A percentile compares a stretch with the other conserved stretches of the same genome.
Conservation (phyloP, 2,113 vertebrate genomes). For the Cochlearius cochlearius region DNA sequence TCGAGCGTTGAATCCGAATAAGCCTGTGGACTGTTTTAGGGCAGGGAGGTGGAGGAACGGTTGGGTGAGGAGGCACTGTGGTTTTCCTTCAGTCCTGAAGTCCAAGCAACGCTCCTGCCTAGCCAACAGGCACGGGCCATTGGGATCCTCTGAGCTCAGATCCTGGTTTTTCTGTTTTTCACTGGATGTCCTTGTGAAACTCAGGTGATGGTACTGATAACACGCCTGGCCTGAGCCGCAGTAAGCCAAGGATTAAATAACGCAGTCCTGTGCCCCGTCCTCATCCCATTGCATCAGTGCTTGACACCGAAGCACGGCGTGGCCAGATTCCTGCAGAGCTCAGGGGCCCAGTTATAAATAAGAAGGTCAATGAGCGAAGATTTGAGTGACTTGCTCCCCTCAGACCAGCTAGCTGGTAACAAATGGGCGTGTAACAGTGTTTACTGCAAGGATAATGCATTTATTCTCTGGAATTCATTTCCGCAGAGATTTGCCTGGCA, state of each 20-base stretch:
- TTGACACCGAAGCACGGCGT: background rate
- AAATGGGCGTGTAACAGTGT: background rate
- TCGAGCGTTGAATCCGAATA: too few species aligned
- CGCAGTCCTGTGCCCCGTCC: too few species aligned
- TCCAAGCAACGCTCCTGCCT: background rate
- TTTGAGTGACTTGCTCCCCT: background rate
- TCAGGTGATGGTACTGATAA: too few species aligned
- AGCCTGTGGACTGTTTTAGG: background rate
- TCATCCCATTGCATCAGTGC: background rate
- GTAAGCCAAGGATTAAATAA: background rate
- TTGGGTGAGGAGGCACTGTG: background rate
- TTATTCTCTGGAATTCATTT: background rate
- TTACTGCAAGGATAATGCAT: background rate
- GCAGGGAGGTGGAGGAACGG: background rate
- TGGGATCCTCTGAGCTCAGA: background rate
- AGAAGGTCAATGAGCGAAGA: background rate
- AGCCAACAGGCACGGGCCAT: rapidly evolving
- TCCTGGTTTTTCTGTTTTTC: background rate
- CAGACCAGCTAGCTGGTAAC: background rate
- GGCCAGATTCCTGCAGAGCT: background rate
- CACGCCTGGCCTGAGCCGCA: background rate
- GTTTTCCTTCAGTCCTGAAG: background rate
- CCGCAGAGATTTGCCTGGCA: background rate
- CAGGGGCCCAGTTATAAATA: background rate
- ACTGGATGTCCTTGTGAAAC: background rate